A percentile compares a stretch with the other conserved stretches of the same genome.
Conservation (phyloP, 2,113 vertebrate species). For the Drymodes brunneopygia region DNA sequence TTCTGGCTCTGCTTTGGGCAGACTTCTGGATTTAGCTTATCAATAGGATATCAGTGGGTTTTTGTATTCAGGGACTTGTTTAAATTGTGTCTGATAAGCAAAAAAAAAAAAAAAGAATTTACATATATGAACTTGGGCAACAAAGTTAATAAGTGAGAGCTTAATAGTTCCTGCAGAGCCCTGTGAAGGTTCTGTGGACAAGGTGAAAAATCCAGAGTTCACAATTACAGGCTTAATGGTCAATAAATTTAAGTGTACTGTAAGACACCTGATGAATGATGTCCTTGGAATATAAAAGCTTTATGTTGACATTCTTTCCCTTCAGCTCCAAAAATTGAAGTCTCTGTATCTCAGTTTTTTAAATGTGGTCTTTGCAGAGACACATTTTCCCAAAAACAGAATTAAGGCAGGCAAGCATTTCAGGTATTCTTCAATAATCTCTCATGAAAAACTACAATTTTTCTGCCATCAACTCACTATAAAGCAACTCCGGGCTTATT, state of each 20-base stretch:
- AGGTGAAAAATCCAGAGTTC: background rate
- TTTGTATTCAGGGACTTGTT: background rate
- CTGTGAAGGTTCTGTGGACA: background rate
- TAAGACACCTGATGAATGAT: background rate
- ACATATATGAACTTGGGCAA: background rate
- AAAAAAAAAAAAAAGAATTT: background rate
- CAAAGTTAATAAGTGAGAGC: background rate
- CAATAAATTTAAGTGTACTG: background rate
- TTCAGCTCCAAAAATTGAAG: background rate
- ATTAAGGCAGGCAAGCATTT: background rate
- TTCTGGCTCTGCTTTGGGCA: background rate
- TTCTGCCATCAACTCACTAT: background rate
- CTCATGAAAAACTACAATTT: background rate
- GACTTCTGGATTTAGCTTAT: background rate
- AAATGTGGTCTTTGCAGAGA: background rate
- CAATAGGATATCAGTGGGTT: background rate
- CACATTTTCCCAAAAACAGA: background rate
- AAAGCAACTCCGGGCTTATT: background rate
- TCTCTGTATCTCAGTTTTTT: background rate
- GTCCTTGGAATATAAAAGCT: background rate
- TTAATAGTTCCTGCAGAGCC: background rate
- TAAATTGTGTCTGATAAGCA: background rate
- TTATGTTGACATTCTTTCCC: background rate
- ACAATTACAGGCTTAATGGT: background rate
- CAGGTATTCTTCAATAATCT: background rate